Evolutionary conservation across 2,113 vertebrate genomes (phyloP), one percentile per base, ranked within the genome.

Genomic region (Pagrus major): DNA sequence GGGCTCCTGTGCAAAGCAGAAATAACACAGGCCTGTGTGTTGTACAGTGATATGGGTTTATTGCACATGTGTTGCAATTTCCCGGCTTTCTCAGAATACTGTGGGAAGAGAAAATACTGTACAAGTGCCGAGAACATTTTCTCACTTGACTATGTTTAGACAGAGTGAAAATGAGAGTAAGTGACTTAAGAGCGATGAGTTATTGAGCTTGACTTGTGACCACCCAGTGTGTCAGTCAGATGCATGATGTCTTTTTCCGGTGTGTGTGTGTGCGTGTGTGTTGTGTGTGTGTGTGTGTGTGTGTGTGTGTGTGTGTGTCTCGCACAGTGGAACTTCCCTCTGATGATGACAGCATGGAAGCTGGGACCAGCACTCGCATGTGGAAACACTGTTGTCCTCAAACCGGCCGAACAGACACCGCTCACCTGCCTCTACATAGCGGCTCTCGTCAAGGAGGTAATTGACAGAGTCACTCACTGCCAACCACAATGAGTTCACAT

Each of bases 341-440:
- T 99, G 90, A 95, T 99, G 95, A 99, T 99, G 98, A 97, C 97
- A 87, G 97, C 96, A 33, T 99, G 98, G 98, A 99, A 99, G 95
- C 96, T 99, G 74, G 98, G 97, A 55, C 98, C 98, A 7, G 98
- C 98, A 2, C 93, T 99, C 71, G 97, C 97, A 84, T 98, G 97
- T 77, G 98, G 98, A 83, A 99, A 99, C 94, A 99, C 98, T 18
- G 96, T 99, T 63, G 94, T 99, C 79, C 95, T 99, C 77, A 99
- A 99, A 88, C 98, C 98, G 0, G 97, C 98, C 31, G 97, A 99
- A 88, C 97, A 99, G 90, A 99, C 98, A 11, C 98, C 98, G 0
- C 97, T 99, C 93, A 99, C 97, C 7, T 97, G 97, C 35, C 97
- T 99, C 86, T 96, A 98, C 92, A 96, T 99, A 88, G 97, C 96